phyloP scores from a whole-genome alignment of 2,888 invertebrate genomes.

The Limnephilus marmoratus region DNA sequence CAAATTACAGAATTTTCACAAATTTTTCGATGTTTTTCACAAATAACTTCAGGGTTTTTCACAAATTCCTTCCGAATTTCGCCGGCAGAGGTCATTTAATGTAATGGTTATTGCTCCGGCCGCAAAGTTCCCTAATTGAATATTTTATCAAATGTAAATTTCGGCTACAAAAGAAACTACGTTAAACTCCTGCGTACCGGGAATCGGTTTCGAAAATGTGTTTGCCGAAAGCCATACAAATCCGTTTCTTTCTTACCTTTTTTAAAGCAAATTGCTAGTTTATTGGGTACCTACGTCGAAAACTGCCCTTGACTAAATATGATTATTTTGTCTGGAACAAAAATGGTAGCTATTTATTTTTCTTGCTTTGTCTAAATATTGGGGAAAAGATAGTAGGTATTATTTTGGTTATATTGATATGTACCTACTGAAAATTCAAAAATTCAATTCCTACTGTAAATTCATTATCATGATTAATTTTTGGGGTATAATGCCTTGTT shows the following conservation, averaged over 20 bases:
- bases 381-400: neutral
- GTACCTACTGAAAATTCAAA: no score
- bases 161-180: neutral
- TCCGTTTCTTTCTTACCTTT: neutral
- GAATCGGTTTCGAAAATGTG: neutral
- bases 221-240: neutral
- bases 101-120: slow-evolving; percentile 33
- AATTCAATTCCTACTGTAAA: no score
- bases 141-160: slow-evolving; percentile 42
- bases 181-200: neutral
- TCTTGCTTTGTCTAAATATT: neutral
- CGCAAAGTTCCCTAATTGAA: slow-evolving; percentile 39
- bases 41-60: neutral
- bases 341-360: neutral
- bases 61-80: slow-evolving; percentile 26
- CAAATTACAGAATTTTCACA: slow-evolving; percentile 23
- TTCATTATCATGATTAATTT: no score
- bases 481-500: no score
- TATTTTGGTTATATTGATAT: neutral
- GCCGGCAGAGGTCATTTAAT: slow-evolving; percentile 37
- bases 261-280: neutral
- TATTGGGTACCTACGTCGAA: neutral
- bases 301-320: neutral
- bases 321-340: neutral
- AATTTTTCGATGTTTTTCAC: neutral